Base-by-base conservation (phyloP, 2,888 invertebrate species). In the Brachyopa scutellaris region DNA sequence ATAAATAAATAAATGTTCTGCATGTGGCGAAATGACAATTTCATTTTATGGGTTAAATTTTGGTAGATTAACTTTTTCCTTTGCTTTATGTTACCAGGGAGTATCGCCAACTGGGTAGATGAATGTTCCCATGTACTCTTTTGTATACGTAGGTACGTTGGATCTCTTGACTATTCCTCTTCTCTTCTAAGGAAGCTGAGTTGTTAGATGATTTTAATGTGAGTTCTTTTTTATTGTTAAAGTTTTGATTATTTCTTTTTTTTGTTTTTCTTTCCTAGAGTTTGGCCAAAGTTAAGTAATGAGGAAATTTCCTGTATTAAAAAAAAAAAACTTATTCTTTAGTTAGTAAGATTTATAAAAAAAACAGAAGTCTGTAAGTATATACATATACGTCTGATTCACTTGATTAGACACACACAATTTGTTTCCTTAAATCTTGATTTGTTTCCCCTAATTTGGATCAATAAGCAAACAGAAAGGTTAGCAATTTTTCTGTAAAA, bases 161-260 rank as follows among this genome's bases (percentile, higher is more conserved):
- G 3, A 6, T n/a, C 6, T 3, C 4, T 26, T 3, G 26, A 26
- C 4, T 26, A 26, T 6, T 38, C 15, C 40, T 2, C 15, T 8
- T 23, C 7, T n/a, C 5, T 55, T 23, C 42, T 21, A 9, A 45
- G 67, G 45, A 67, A 53, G 40, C 64, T 49, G 26, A 8, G 38
- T 49, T 74, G 57, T 74, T 45, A 72, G 55, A 61, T 76, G 74
- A 66, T 19, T 66, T 74, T 74, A 49, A 76, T 76, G 76, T 15
- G 67, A 67, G n/a, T 67, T 76, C 33, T 26, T 33, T 76, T 67
- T 76, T 53, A 67, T 53, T 59, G 45, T 11, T 42, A 4, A 61
- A 61, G 67, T 67, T 76, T 67, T 76, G 76, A 67, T 76, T 67
- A 67, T 40, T 66, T 74, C 26, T 40, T 57, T 49, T 13, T 29